Base-by-base conservation (phyloP, 1,140 invertebrate species). In the Ostrea denselamellosa region DNA sequence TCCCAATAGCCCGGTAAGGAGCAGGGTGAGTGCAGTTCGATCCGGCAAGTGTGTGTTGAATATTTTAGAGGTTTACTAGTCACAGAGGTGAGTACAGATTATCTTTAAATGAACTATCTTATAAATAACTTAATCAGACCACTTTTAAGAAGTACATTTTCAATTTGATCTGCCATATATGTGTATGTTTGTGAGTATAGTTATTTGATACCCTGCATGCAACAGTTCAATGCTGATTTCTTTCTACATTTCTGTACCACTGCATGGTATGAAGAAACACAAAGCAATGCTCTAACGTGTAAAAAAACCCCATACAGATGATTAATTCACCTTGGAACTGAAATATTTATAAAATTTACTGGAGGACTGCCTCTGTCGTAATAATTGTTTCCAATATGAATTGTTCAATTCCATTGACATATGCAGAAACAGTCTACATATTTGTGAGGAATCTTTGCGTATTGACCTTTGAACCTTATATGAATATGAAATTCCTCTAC, bases 1-100 rank as follows among this genome's bases (percentile, higher is more conserved):
- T 86, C 85, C 84, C 86, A 84, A 53, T 83, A 89, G 88, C 88
- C 88, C 88, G 88, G 88, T 89, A 81, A 85, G 83, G 88, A 68
- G 88, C 82, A 62, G 68, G 81, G 58, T 65, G 44, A 53, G 83
- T 85, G 85, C 82, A 85, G 85, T 85, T 89, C 88, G 58, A 68
- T 58, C 25, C 85, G 81, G 58, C 88, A 82, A 62, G 54, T 83
- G 62, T 87, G 68, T 82, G 65, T 85, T 77, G 68, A 58, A 62
- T 52, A 54, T 54, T 54, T 85, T 86, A 25, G 71, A 81, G 68
- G 53, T 71, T 87, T 83, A 83, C 53, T 77, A 77, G 17, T 28
- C 12, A 54, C 51, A 87, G 77, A 52, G 17, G 86, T 87, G 83
- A 87, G 86, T 87, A 87, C 54, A 28, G 71, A 44, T 52, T 53